A percentile compares a stretch with the other conserved stretches of the same genome.
Evolutionary conservation across 53 echinoderm and acorn worm species (phyloP).

Genomic region (Echinometra lucunter): DNA sequence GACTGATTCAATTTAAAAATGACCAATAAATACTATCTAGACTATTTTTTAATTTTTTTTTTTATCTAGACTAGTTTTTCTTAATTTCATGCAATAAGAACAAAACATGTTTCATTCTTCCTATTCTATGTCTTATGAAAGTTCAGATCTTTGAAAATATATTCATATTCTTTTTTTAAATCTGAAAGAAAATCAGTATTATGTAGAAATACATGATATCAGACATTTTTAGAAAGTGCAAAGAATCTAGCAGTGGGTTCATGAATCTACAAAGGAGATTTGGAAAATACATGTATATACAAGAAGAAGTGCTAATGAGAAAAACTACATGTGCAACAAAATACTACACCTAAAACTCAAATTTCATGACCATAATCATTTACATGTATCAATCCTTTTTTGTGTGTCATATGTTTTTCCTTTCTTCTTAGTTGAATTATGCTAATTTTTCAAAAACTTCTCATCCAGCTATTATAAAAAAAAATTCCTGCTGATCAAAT

Average conservation of each 20-base stretch:
- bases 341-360: background rate
- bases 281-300: background rate
- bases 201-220: background rate
- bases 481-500: background rate
- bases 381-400: background rate
- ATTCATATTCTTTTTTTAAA: background rate
- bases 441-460: background rate
- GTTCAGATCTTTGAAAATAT: background rate
- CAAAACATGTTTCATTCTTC: background rate
- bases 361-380: too few species aligned
- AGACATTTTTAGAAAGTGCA: background rate
- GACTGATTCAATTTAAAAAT: background rate
- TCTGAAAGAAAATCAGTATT: background rate
- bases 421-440: background rate
- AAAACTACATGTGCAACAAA: conserved; percentile 2
- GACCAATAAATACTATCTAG: background rate
- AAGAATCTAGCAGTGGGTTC: background rate
- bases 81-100: background rate
- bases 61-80: background rate
- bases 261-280: background rate
- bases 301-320: background rate
- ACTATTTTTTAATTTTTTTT: background rate
- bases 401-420: background rate
- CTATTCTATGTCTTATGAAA: background rate
- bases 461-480: background rate